phyloP scores from a whole-genome alignment of 1,140 invertebrate species.

The Papilio aristodemus region DNA sequence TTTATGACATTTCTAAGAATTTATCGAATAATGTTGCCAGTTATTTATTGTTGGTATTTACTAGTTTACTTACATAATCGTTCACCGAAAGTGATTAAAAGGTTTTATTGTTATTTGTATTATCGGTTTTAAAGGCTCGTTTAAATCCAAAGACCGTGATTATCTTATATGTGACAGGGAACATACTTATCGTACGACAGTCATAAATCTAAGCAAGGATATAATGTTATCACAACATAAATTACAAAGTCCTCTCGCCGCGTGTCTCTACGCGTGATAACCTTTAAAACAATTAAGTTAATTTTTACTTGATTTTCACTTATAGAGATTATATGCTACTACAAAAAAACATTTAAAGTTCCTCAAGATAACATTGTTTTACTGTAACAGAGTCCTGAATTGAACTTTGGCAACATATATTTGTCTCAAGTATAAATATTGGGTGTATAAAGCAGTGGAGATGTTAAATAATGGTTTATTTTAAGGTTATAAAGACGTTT shows the following conservation, averaged over 20 bases:
- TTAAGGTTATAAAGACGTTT: conserved; percentile 1
- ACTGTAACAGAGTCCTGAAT: too few relatives aligned
- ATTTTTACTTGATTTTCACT: too few relatives aligned
- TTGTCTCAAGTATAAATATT: too few relatives aligned
- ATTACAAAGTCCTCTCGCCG: not conserved
- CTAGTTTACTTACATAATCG: not conserved
- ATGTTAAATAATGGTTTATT: not conserved
- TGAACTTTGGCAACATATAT: too few relatives aligned
- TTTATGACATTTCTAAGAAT: not conserved
- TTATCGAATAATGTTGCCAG: not conserved
- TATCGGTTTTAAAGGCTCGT: not conserved
- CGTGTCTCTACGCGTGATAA: not conserved
- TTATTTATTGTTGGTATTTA: conserved; percentile 2
- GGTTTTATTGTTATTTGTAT: not conserved
- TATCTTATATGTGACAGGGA: not conserved
- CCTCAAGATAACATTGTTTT: too few relatives aligned
- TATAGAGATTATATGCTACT: too few relatives aligned
- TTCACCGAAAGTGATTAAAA: not conserved
- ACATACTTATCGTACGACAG: not conserved
- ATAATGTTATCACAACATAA: not conserved
- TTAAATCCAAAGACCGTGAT: not conserved
- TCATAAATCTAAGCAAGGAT: not conserved
- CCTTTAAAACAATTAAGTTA: not conserved
- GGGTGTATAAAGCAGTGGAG: too few relatives aligned
- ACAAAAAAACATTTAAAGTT: too few relatives aligned